Evolutionary conservation across 1,140 invertebrate genomes (phyloP).

Genomic region (Lysiphlebus fabarum): DNA sequence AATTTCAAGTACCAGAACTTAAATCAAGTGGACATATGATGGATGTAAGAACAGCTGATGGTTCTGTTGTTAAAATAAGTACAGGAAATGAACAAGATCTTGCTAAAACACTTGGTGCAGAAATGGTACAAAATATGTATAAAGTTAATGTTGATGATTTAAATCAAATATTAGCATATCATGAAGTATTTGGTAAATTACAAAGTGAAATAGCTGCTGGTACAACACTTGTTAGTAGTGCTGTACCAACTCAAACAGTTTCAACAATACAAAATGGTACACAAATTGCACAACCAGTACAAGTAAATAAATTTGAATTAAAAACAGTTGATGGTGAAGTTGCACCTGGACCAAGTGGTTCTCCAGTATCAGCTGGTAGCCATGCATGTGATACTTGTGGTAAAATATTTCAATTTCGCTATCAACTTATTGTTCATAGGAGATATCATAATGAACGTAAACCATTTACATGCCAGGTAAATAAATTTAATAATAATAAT

Average conservation of each 20-base stretch:
- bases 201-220: constrained; percentile 59
- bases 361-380: constrained; percentile 59
- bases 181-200: constrained; percentile 82
- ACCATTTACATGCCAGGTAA: constrained; percentile 76
- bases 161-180: constrained; percentile 77
- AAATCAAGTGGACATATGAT: constrained; percentile 62
- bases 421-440: constrained; percentile 80
- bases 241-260: constrained; percentile 55
- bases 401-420: constrained; percentile 81
- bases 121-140: constrained; percentile 74
- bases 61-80: constrained; percentile 70
- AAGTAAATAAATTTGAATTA: constrained; percentile 59
- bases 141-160: constrained; percentile 81
- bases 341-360: constrained; percentile 52
- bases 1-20: constrained; percentile 54
- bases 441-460: constrained; percentile 81
- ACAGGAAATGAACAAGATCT: constrained; percentile 65
- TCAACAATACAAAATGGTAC: constrained; percentile 52
- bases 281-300: constrained; percentile 52
- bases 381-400: constrained; percentile 80
- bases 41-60: constrained; percentile 67
- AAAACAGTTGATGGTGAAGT: constrained; percentile 56
- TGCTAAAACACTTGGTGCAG: constrained; percentile 65
- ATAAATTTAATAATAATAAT: constrained; percentile 12
- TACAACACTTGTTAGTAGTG: constrained; percentile 49